These are phyloP conservation scores for Selene dorsalis DNA, from an alignment of 2,797 vertebrate species.

Conservation along the genomic window DNA sequence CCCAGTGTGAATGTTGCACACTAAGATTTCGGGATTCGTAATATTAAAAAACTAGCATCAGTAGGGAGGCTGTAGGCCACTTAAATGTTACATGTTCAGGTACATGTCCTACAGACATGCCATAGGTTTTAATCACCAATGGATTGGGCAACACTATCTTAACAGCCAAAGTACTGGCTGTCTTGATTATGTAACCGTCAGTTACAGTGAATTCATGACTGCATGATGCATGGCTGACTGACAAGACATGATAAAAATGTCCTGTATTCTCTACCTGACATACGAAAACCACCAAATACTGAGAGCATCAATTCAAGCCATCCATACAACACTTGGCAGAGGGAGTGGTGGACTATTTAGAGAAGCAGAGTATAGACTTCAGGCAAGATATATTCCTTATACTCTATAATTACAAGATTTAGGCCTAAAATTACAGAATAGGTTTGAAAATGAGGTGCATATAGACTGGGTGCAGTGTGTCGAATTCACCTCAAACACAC, in stretches of 20 bases:
- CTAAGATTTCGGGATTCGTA: constrained; percentile 29
- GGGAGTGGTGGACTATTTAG: constrained; percentile 66
- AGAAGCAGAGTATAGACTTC: constrained; percentile 61
- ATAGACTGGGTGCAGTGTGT: constrained; percentile 7
- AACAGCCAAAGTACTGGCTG: constrained; percentile 62
- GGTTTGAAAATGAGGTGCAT: constrained; percentile 51
- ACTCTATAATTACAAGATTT: constrained; percentile 70
- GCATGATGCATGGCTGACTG: constrained; percentile 40
- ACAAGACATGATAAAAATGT: constrained; percentile 58
- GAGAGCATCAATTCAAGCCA: constrained; percentile 56
- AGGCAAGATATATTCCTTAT: constrained; percentile 47
- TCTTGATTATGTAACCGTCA: constrained; percentile 74
- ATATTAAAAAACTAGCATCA: constrained; percentile 16
- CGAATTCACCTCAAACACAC: constrained; percentile 30
- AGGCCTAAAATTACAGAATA: constrained; percentile 68
- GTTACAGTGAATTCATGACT: constrained; percentile 30
- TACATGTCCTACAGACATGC: constrained; percentile 17
- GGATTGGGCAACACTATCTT: constrained; percentile 72
- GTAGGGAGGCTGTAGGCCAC: background rate
- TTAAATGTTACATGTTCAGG: background rate
- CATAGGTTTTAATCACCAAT: constrained; percentile 53
- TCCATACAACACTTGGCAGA: constrained; percentile 51
- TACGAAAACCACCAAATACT: constrained; percentile 55
- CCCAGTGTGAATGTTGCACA: constrained; percentile 35
- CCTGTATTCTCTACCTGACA: constrained; percentile 46